phyloP scores from a whole-genome alignment of 2,797 vertebrate species.

The Hapalemur alaotrensis region DNA sequence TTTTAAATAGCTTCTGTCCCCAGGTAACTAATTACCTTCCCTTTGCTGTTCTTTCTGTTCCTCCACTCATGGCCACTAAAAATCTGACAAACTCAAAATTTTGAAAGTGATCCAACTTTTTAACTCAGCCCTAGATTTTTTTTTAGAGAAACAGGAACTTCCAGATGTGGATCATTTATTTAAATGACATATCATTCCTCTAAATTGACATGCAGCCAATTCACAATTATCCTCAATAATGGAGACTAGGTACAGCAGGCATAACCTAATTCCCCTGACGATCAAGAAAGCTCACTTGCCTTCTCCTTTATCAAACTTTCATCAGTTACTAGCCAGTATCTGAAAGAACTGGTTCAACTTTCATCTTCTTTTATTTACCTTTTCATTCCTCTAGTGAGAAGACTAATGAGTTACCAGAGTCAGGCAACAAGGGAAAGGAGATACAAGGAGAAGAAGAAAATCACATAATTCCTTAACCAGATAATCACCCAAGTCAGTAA shows the following conservation, averaged over 20 bases:
- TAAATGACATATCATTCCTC: slow-evolving; percentile 40
- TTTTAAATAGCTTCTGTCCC: neutral
- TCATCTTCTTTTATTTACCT: slow-evolving; percentile 15
- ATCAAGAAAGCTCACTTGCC: slow-evolving; percentile 32
- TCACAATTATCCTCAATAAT: slow-evolving; percentile 43
- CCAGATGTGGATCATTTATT: slow-evolving; percentile 59
- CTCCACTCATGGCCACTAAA: slow-evolving; percentile 26
- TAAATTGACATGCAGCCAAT: slow-evolving; percentile 40
- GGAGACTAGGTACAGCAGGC: neutral
- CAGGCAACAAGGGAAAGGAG: neutral
- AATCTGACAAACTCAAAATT: slow-evolving; percentile 55
- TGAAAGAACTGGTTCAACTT: neutral
- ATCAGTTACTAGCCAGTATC: neutral
- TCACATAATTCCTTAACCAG: neutral
- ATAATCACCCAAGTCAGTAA: neutral
- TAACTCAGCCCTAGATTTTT: neutral
- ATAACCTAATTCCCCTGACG: neutral
- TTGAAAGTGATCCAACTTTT: slow-evolving; percentile 59
- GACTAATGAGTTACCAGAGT: neutral
- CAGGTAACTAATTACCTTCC: slow-evolving; percentile 5
- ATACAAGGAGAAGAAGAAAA: neutral
- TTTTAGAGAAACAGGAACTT: slow-evolving; percentile 36
- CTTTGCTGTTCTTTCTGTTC: neutral
- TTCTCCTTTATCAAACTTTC: slow-evolving; percentile 11
- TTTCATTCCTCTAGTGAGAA: neutral